Percentiles rank a stretch among this genome's conserved stretches.
Conservation (phyloP, 2,888 invertebrate genomes). For the Alentia gelatinosa region DNA sequence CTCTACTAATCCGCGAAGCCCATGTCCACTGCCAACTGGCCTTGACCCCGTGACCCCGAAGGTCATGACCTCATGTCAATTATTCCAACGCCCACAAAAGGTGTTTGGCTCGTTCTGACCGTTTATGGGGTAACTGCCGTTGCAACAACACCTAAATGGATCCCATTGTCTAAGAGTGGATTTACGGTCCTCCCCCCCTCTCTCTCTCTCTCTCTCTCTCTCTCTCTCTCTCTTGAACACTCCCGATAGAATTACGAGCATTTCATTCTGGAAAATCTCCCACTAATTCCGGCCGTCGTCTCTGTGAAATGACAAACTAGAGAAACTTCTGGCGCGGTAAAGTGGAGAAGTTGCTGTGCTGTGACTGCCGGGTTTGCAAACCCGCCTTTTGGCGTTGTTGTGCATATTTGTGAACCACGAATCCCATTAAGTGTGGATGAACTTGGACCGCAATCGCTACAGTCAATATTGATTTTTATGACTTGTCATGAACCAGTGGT, state of each 20-base stretch:
- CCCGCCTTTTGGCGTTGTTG: background rate
- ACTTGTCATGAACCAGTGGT: slow-evolving; percentile 43
- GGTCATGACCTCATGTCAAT: slow-evolving; percentile 41
- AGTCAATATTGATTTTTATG: slow-evolving; percentile 48
- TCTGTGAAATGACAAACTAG: background rate
- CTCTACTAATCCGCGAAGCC: background rate
- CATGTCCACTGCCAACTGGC: background rate
- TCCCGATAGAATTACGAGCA: background rate
- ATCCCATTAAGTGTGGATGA: slow-evolving; percentile 35
- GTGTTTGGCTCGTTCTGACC: background rate
- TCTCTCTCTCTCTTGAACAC: too few species aligned
- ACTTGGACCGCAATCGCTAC: background rate
- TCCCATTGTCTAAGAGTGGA: background rate
- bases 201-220: too few species aligned
- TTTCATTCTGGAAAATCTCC: background rate
- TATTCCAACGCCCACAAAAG: slow-evolving; percentile 20
- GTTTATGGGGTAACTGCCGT: slow-evolving; percentile 17
- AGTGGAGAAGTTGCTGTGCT: background rate
- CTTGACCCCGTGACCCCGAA: background rate
- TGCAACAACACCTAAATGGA: background rate
- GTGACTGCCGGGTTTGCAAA: background rate
- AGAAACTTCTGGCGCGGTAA: background rate
- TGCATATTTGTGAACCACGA: slow-evolving; percentile 17
- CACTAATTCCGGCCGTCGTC: background rate
- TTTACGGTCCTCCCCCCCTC: background rate